Conservation (phyloP, 2,888 invertebrate species). For the Athrips mouffetella region DNA sequence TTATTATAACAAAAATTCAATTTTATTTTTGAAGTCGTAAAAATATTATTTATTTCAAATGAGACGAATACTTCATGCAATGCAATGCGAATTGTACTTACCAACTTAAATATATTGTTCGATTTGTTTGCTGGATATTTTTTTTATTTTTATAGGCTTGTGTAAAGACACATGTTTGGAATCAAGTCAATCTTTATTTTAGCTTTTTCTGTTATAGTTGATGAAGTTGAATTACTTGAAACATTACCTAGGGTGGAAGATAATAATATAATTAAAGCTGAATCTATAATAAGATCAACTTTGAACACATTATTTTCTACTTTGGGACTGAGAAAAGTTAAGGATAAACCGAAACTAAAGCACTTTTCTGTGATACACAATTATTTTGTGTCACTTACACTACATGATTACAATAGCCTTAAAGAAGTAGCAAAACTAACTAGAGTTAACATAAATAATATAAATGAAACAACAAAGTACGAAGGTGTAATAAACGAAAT, state of each 20-base stretch:
- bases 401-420: slow-evolving; percentile 14
- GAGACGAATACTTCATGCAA: too few species aligned
- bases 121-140: background rate
- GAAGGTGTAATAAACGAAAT: slow-evolving; percentile 12
- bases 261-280: slow-evolving; percentile 25
- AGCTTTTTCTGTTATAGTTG: background rate
- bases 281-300: slow-evolving; percentile 24
- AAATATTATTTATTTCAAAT: too few species aligned
- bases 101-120: background rate
- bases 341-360: slow-evolving; percentile 16
- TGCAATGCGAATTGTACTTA: too few species aligned
- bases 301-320: slow-evolving; percentile 13
- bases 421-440: slow-evolving; percentile 17
- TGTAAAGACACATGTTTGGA: background rate
- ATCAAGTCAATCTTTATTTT: background rate
- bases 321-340: slow-evolving; percentile 1
- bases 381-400: slow-evolving; percentile 14
- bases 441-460: slow-evolving; percentile 18
- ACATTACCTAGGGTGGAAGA: slow-evolving; percentile 23
- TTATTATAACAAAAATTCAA: too few species aligned
- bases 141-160: background rate
- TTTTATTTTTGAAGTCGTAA: too few species aligned
- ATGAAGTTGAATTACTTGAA: background rate
- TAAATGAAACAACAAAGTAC: slow-evolving; percentile 27
- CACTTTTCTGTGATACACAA: slow-evolving; percentile 13